These are phyloP conservation scores for Cephalotes varians DNA, from an alignment of 2,888 invertebrate genomes.

Conservation along the genomic window DNA sequence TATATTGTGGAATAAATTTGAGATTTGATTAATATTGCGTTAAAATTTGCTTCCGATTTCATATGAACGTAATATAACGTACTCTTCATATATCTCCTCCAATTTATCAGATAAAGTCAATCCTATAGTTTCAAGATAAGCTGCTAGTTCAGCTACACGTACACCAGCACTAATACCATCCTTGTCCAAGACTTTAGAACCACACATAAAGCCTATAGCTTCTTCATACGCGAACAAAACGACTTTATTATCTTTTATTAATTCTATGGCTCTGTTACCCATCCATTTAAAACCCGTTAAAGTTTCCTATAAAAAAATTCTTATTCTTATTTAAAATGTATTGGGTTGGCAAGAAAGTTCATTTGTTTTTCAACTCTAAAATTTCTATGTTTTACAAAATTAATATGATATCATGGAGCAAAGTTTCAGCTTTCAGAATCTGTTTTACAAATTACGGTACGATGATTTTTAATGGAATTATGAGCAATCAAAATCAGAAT, in stretches of 20 bases:
- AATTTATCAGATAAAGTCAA: slow-evolving; percentile 89
- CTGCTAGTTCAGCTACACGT: slow-evolving; percentile 91
- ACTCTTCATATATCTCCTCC: slow-evolving; percentile 91
- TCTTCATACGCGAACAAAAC: slow-evolving; percentile 99
- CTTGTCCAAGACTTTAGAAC: slow-evolving; percentile 95
- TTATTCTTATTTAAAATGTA: neutral
- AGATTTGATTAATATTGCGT: neutral
- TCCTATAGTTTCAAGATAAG: slow-evolving; percentile 89
- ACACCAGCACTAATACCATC: slow-evolving; percentile 98
- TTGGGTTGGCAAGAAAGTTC: no score
- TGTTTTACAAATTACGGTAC: no score
- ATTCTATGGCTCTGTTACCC: slow-evolving; percentile 94
- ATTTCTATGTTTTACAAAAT: no score
- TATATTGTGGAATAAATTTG: slow-evolving; percentile 77
- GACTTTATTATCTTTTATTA: slow-evolving; percentile 90
- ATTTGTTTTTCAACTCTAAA: no score
- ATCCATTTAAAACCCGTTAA: slow-evolving; percentile 99
- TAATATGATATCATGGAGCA: no score
- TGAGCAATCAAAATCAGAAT: no score
- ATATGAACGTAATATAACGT: slow-evolving; percentile 72
- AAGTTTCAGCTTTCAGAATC: no score
- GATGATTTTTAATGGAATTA: no score
- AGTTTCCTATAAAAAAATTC: slow-evolving; percentile 90
- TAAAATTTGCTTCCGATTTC: neutral
- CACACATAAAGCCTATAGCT: slow-evolving; percentile 99